Percentiles rank a stretch among this genome's conserved stretches.
phyloP scores from a whole-genome alignment of 1,140 invertebrate species.

The Drosophila navojoa region DNA sequence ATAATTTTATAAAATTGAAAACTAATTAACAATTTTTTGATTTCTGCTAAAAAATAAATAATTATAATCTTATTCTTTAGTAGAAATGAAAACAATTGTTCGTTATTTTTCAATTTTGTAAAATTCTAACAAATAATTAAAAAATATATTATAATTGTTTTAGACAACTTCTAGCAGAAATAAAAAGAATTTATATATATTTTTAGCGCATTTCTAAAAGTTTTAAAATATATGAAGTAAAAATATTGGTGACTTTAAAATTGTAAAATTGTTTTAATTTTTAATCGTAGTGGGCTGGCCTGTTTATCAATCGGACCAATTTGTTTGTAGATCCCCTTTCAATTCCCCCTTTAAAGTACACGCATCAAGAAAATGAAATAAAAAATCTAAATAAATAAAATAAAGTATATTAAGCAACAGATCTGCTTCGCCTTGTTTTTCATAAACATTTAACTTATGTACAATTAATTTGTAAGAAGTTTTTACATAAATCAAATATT shows the following conservation, averaged over 20 bases:
- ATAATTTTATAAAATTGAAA: too few species aligned
- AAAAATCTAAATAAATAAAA: slow-evolving; percentile 12
- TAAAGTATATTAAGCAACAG: slow-evolving; percentile 4
- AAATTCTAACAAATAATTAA: too few species aligned
- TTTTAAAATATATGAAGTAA: slow-evolving; percentile 44
- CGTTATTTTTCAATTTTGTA: too few species aligned
- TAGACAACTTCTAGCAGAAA: too few species aligned
- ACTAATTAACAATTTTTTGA: too few species aligned
- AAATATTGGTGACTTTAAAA: neutral
- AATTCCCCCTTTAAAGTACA: slow-evolving; percentile 7
- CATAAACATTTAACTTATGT: slow-evolving; percentile 62
- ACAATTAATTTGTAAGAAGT: slow-evolving; percentile 78
- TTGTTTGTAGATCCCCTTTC: slow-evolving; percentile 10
- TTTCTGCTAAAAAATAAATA: too few species aligned
- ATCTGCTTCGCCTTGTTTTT: slow-evolving; percentile 72
- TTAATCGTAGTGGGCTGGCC: slow-evolving; percentile 28
- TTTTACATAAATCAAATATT: slow-evolving; percentile 78
- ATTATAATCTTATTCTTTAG: too few species aligned
- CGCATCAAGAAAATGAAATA: slow-evolving; percentile 25
- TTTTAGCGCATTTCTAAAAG: too few species aligned
- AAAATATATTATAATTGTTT: too few species aligned
- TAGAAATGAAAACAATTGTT: too few species aligned
- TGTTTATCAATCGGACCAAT: slow-evolving; percentile 44
- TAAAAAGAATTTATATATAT: too few species aligned
- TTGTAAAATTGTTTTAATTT: slow-evolving; percentile 19